Conservation (phyloP, 1,140 invertebrate species). For the Odontomachus brunneus region DNA sequence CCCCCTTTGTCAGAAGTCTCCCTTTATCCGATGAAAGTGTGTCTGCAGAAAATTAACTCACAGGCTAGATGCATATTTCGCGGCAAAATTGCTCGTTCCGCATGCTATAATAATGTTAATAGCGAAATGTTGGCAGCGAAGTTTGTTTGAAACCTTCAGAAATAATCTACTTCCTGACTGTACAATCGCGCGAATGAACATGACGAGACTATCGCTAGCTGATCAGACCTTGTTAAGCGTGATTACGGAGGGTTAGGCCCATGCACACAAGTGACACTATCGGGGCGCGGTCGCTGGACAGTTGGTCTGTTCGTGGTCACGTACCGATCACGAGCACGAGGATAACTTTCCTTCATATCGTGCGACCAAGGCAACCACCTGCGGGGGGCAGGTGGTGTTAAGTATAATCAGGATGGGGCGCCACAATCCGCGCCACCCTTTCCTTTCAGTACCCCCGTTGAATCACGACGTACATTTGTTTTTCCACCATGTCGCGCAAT, state of each 20-base stretch:
- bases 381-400: conserved; percentile 82
- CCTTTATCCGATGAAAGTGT: no score
- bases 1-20: no score
- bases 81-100: neutral
- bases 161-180: neutral
- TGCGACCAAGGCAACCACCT: conserved; percentile 78
- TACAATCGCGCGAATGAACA: neutral
- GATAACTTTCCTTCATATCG: conserved; percentile 75
- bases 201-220: conserved; percentile 4
- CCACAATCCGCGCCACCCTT: conserved; percentile 73
- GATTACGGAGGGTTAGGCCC: conserved; percentile 46
- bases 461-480: conserved; percentile 51
- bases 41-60: no score
- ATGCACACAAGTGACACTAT: conserved; percentile 49
- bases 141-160: no score
- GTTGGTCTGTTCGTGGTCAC: conserved; percentile 54
- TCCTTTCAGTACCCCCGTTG: conserved; percentile 24
- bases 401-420: conserved; percentile 79
- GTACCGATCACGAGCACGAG: conserved; percentile 70
- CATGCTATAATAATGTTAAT: neutral
- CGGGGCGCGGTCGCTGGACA: conserved; percentile 42
- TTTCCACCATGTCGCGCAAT: conserved; percentile 60
- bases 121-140: neutral
- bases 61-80: no score
- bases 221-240: conserved; percentile 34